Base-by-base conservation (phyloP, 2,113 vertebrate species). In the Scomber scombrus region DNA sequence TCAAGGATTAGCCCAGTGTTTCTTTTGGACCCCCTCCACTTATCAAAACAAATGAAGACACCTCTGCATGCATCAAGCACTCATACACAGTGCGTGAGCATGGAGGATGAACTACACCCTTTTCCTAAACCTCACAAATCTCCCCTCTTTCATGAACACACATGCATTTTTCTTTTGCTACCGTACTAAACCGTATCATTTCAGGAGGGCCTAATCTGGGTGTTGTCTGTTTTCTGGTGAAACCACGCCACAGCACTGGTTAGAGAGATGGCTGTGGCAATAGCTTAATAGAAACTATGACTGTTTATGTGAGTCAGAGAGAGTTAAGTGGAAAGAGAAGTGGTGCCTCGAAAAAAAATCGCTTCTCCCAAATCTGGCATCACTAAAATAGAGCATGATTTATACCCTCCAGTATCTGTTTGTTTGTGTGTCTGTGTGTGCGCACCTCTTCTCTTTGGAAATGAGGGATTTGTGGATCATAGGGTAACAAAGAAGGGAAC, bases 101-200 rank as follows among this genome's bases (percentile, higher is more conserved):
- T 46, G 71, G 75, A 89, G 80, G 26, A 34, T 43, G 62, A 82
- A 67, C 75, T 82, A 40, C 85, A 70, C 80, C 73, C 85, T 76
- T 29, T 78, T 67, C 16, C 47, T 55, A 83, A 78, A 60, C 19
- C 69, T 54, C 78, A 72, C 34, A 4, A 64, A 58, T 18, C 47
- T 29, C 74, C 55, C 29, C 71, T 61, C 71, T 63, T 26, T 45
- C 67, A 83, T 70, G 72, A 84, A 90, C 49, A 67, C 43, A 74
- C 46, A 62, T 63, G 60, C 58, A 47, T 69, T 66, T 69, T 70
- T 51, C 55, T 55, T 58, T 49, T 40, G 16, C 52, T n/a, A 65
- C 66, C 75, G 56, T 66, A 67, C 80, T 55, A n/a, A 76, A 87
- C 76, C n/a, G 13, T 91, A 64, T 91, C 82, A 92, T 93, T 92